Evolutionary conservation across 2,797 vertebrate genomes (phyloP).

Genomic region (Scolopax bukidnonensis): DNA sequence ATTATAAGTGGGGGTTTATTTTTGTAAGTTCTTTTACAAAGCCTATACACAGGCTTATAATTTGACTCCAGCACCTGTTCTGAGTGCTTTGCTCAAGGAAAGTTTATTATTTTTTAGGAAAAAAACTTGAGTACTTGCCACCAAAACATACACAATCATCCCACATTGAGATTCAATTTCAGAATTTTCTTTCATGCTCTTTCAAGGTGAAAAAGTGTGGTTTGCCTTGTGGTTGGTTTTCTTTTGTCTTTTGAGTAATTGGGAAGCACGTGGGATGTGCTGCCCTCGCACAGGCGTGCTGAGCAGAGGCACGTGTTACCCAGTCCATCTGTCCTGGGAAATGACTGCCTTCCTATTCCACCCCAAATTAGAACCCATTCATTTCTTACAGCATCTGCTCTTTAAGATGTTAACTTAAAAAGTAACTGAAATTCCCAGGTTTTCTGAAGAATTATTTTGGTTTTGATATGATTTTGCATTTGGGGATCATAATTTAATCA

Average conservation of each 20-base stretch:
- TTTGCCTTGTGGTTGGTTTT: neutral
- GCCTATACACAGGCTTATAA: neutral
- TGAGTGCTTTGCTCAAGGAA: neutral
- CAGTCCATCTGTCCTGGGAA: neutral
- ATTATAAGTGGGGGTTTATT: neutral
- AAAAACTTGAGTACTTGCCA: neutral
- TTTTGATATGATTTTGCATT: neutral
- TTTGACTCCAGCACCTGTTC: neutral
- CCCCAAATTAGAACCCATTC: neutral
- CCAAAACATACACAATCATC: neutral
- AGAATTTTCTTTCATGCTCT: neutral
- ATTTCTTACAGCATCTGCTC: neutral
- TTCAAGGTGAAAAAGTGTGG: neutral
- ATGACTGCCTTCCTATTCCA: accelerated
- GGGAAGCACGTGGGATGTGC: neutral
- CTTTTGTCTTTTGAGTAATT: neutral
- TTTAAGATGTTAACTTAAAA: neutral
- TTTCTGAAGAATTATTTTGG: neutral
- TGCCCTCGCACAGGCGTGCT: accelerated
- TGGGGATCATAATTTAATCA: neutral
- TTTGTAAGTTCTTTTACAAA: neutral
- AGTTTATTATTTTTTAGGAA: neutral
- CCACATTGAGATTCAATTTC: neutral
- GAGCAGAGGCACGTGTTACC: accelerated
- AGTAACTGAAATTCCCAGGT: neutral